Conservation (phyloP, 2,113 vertebrate genomes). For the Aramus guarauna region DNA sequence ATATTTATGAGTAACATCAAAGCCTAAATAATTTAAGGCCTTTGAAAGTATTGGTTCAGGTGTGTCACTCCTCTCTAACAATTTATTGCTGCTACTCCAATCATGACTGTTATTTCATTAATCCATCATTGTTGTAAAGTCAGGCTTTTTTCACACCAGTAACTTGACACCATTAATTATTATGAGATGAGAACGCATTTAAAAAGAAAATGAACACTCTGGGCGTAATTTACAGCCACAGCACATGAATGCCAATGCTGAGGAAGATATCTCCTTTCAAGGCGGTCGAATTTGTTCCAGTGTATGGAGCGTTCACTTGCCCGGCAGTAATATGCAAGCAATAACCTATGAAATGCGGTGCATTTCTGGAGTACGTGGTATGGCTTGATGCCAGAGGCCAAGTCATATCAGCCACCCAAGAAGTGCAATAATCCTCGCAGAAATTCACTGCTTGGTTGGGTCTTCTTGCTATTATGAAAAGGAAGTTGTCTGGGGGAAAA, state of each 20-base stretch:
- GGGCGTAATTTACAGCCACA: conserved; percentile 54
- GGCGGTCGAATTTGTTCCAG: conserved; percentile 18
- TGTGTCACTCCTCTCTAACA: conserved; percentile 18
- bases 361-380: not conserved
- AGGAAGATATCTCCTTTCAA: conserved; percentile 32
- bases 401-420: not conserved
- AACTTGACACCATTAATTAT: conserved; percentile 69
- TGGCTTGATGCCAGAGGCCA: conserved; percentile 34
- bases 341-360: not conserved
- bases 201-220: conserved; percentile 62
- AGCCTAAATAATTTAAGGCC: conserved; percentile 36
- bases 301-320: not conserved
- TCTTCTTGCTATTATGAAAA: conserved; percentile 22
- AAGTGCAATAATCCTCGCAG: conserved; percentile 32
- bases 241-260: conserved; percentile 6
- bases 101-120: conserved; percentile 64
- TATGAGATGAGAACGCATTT: conserved; percentile 64
- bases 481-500: conserved; percentile 1
- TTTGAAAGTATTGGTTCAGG: conserved; percentile 44
- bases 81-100: conserved; percentile 58
- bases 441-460: conserved; percentile 16
- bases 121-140: conserved; percentile 45
- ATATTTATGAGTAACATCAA: conserved; percentile 38
- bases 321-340: not conserved
- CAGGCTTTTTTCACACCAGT: conserved; percentile 64